Percentiles rank a stretch among this genome's conserved stretches.
These are phyloP conservation scores for Diploscapter pachys DNA, from an alignment of 1,140 invertebrate species.

Conservation along the genomic window DNA sequence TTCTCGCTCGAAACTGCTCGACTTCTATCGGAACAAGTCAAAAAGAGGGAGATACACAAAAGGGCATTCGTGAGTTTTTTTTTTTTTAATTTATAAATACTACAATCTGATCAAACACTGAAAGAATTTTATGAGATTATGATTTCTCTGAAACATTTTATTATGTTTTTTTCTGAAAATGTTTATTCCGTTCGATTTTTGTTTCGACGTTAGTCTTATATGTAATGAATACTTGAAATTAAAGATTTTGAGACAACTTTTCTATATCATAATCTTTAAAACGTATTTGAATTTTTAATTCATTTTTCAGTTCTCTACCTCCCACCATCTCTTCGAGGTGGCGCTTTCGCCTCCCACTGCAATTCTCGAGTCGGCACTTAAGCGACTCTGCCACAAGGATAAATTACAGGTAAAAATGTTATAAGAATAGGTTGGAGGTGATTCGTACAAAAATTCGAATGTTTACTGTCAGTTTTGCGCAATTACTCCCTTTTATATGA, in stretches of 20 bases:
- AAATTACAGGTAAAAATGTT: neutral
- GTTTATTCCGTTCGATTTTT: too few species aligned
- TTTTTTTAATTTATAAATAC: neutral
- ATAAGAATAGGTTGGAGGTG: too few species aligned
- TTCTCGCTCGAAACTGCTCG: slow-evolving; percentile 1
- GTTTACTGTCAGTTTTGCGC: too few species aligned
- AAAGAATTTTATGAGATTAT: too few species aligned
- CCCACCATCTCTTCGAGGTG: neutral
- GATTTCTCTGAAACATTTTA: too few species aligned
- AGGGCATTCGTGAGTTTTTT: slow-evolving; percentile 2
- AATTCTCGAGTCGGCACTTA: neutral
- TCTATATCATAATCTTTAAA: neutral
- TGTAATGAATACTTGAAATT: too few species aligned
- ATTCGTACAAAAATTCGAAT: too few species aligned
- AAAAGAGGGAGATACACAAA: slow-evolving; percentile 9
- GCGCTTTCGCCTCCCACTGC: neutral
- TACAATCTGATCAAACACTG: too few species aligned
- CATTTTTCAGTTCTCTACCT: neutral
- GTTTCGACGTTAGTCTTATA: too few species aligned
- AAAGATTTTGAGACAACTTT: too few species aligned
- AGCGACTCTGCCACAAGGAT: neutral
- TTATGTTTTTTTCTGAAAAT: too few species aligned
- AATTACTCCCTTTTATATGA: too few species aligned
- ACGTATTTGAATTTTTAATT: slow-evolving; percentile 1
- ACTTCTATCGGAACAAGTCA: slow-evolving; percentile 19